A percentile compares a stretch with the other conserved stretches of the same genome.
These are phyloP conservation scores for Anthoscopus minutus DNA, from an alignment of 2,113 vertebrate genomes.

Conservation along the genomic window DNA sequence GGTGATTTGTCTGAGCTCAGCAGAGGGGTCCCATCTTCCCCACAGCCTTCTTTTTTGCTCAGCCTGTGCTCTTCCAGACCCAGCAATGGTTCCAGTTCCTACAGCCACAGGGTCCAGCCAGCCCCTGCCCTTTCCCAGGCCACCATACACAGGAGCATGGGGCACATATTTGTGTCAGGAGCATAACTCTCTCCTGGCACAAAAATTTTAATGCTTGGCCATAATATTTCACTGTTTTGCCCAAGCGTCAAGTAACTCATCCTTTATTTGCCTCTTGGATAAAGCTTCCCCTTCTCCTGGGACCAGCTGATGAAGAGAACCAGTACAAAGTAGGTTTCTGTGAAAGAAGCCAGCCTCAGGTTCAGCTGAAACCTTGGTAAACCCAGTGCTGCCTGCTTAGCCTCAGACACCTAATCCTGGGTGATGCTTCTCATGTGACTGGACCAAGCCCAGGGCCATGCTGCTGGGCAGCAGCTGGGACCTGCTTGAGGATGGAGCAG, in stretches of 20 bases:
- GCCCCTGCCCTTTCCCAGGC: background rate
- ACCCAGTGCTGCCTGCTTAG: background rate
- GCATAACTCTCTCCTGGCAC: background rate
- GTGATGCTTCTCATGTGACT: background rate
- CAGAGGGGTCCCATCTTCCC: background rate
- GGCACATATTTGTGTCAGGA: background rate
- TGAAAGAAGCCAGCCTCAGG: background rate
- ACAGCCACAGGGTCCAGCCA: fast-evolving
- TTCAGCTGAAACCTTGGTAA: background rate
- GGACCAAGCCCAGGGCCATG: background rate
- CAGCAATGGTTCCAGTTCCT: background rate
- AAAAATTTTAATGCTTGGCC: background rate
- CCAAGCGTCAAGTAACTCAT: background rate
- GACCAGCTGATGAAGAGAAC: background rate
- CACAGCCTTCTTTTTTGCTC: background rate
- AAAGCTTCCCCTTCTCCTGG: background rate
- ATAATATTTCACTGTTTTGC: background rate
- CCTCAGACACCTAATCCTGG: background rate
- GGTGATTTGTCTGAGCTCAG: background rate
- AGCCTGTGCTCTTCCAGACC: background rate
- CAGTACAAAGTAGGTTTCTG: background rate
- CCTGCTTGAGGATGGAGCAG: background rate
- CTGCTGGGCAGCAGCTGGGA: fast-evolving
- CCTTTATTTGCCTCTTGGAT: background rate
- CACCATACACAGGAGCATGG: fast-evolving